These are phyloP conservation scores for Lithophane semibrunnea DNA, from an alignment of 2,888 invertebrate genomes.

Conservation along the genomic window DNA sequence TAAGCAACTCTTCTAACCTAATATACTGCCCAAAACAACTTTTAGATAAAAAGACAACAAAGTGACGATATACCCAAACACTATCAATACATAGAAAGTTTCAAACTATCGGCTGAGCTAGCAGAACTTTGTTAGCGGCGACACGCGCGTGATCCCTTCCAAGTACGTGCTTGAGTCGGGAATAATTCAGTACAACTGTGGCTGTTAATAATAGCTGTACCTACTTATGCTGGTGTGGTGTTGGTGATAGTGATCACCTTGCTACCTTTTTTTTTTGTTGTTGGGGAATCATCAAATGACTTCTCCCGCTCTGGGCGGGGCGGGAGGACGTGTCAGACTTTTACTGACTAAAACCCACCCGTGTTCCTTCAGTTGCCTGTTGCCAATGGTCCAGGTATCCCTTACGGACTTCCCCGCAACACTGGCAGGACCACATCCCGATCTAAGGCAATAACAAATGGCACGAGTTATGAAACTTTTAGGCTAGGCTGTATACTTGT, in stretches of 20 bases:
- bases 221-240: background rate
- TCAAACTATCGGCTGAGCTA: constrained; percentile 4
- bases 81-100: constrained; percentile 36
- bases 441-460: too few species aligned
- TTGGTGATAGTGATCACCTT: background rate
- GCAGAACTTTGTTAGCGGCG: constrained; percentile 42
- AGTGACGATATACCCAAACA: constrained; percentile 28
- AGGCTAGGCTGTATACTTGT: too few species aligned
- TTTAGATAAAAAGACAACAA: constrained; percentile 6
- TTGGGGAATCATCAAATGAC: too few species aligned
- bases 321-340: too few species aligned
- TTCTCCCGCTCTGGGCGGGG: too few species aligned
- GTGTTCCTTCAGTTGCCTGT: too few species aligned
- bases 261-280: background rate
- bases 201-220: background rate
- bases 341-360: too few species aligned
- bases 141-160: constrained; percentile 42
- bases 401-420: too few species aligned
- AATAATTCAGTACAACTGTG: constrained; percentile 38
- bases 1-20: background rate
- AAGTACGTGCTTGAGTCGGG: constrained; percentile 47
- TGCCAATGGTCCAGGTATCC: too few species aligned
- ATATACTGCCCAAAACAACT: background rate
- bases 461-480: too few species aligned
- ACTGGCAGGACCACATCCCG: too few species aligned